These are phyloP conservation scores for Pseudobourletiella spinata DNA, from an alignment of 1,140 invertebrate genomes.

Conservation along the genomic window DNA sequence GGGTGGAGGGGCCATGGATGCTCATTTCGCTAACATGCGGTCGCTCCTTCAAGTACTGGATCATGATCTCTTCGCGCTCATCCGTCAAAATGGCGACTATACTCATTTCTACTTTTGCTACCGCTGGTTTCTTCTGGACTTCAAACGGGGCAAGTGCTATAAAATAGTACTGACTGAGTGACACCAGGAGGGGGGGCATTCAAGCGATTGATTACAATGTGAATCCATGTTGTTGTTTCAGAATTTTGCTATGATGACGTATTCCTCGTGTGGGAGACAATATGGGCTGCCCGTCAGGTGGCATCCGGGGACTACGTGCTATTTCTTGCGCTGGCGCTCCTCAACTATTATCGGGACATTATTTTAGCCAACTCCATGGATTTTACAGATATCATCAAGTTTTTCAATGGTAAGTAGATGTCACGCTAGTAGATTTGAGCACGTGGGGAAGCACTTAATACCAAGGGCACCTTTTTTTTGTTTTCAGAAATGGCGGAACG, in stretches of 20 bases:
- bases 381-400: constrained; percentile 95
- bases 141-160: constrained; percentile 54
- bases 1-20: constrained; percentile 79
- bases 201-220: no score
- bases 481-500: constrained; percentile 88
- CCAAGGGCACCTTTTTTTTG: no score
- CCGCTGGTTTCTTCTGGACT: constrained; percentile 76
- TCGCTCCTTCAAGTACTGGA: constrained; percentile 58
- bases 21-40: constrained; percentile 86
- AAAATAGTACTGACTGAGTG: no score
- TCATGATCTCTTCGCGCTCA: constrained; percentile 84
- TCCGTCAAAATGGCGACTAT: constrained; percentile 90
- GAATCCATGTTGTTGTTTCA: no score
- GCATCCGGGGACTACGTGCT: constrained; percentile 81
- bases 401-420: constrained; percentile 76
- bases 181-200: no score
- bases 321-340: constrained; percentile 81
- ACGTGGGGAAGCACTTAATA: neutral
- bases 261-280: constrained; percentile 88
- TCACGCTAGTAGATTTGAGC: neutral
- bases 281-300: constrained; percentile 85
- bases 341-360: constrained; percentile 87
- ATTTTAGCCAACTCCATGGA: constrained; percentile 93
- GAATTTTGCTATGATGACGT: constrained; percentile 87
- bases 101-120: constrained; percentile 97